Percentiles rank a stretch among this genome's conserved stretches.
Conservation (phyloP, 2,797 vertebrate species). For the Chelmon rostratus region DNA sequence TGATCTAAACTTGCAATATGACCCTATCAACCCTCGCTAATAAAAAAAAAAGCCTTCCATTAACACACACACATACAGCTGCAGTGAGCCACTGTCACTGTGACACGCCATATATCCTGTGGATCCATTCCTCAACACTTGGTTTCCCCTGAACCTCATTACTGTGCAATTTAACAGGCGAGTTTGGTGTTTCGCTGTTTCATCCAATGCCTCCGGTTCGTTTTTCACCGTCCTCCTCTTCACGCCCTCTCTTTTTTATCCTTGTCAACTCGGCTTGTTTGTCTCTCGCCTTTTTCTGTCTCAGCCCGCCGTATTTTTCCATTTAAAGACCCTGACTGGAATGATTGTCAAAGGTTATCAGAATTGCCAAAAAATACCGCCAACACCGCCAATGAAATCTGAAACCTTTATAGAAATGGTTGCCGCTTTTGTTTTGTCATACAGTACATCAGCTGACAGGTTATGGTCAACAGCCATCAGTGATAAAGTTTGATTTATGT, state of each 20-base stretch:
- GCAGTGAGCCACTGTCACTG: conserved; percentile 30
- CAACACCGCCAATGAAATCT: not conserved
- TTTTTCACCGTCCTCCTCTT: conserved; percentile 29
- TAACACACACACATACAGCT: conserved; percentile 23
- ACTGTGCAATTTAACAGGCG: conserved; percentile 59
- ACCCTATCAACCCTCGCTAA: conserved; percentile 60
- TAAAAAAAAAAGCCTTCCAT: conserved; percentile 28
- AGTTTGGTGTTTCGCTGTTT: conserved; percentile 54
- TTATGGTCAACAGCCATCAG: not conserved
- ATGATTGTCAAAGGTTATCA: not conserved
- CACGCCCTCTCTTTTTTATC: conserved; percentile 19
- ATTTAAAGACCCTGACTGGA: not conserved
- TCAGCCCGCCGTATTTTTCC: not conserved
- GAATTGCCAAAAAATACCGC: not conserved
- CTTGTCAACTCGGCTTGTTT: conserved; percentile 6
- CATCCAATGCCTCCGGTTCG: conserved; percentile 21
- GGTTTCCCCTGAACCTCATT: conserved; percentile 68
- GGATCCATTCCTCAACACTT: conserved; percentile 64
- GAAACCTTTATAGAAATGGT: not conserved
- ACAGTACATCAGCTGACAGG: not conserved
- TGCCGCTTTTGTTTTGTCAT: not conserved
- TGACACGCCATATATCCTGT: conserved; percentile 58
- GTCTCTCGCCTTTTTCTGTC: not conserved
- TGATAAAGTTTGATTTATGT: conserved; percentile 1
- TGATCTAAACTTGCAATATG: conserved; percentile 65